Evolutionary conservation across 1,140 invertebrate genomes (phyloP), one percentile per base, ranked within the genome.

Genomic region (Oncopodura yosiiana): DNA sequence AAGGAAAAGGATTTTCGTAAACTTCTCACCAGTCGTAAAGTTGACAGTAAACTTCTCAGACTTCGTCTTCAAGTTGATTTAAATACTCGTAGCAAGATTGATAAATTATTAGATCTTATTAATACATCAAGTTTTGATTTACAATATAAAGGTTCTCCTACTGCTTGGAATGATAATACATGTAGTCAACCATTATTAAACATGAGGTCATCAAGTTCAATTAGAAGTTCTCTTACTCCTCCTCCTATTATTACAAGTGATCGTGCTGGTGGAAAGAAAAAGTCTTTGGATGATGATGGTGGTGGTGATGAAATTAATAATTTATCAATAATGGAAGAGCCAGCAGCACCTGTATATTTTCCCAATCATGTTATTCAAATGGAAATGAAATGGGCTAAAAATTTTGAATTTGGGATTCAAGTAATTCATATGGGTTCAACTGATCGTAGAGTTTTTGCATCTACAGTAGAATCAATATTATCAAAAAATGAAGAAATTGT

Each of bases 391-490:
- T 9, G 6, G 6, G 14, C 8, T 8, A 34, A 34, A 34, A 8
- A 8, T 34, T n/a, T n/a, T 9, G 14, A n/a, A n/a, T 50, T 49
- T 34, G 36, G 48, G 27, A 56, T 63, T 19, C 39, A 50, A 11
- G 46, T 18, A 16, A 32, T 56, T 16, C n/a, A 21, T 23, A 43
- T 63, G 18, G 41, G 26, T 6, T n/a, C 38, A 12, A 53, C 53
- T 27, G 62, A 64, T 49, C 29, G 56, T 27, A 24, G 58, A 27
- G 39, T 64, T 8, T 18, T 64, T 4, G 27, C 51, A 23, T 64
- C 62, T 11, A 61, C 62, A 11, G 37, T 61, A 2, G 62, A 64
- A 21, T 60, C 58, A 4, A 21, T 64, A 5, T 29, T 53, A 1
- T 57, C 58, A 1, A 60, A 51, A 52, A 57, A 56, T 41, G 58